Percentiles rank a stretch among this genome's conserved stretches.
phyloP scores from a whole-genome alignment of 2,113 vertebrate genomes.

The Anguilla rostrata region DNA sequence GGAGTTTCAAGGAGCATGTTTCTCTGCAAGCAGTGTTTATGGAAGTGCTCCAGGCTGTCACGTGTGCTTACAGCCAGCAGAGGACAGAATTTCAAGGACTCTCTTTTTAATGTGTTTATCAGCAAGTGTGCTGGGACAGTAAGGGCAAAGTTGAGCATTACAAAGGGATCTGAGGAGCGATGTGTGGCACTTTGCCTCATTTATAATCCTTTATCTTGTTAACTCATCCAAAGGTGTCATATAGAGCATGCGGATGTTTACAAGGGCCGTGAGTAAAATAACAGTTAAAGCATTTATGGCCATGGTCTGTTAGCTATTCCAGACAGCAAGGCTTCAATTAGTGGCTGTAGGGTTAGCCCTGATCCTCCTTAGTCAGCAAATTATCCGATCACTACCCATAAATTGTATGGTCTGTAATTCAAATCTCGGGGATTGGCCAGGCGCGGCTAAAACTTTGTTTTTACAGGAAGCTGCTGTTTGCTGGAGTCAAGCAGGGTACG shows the following conservation, averaged over 20 bases:
- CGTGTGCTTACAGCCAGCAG: neutral
- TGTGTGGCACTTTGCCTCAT: neutral
- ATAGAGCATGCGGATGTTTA: neutral
- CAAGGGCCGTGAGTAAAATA: constrained; percentile 24
- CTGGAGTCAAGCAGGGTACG: constrained; percentile 46
- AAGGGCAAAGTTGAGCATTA: neutral
- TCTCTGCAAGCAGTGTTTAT: neutral
- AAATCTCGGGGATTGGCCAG: constrained; percentile 44
- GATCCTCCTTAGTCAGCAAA: constrained; percentile 75
- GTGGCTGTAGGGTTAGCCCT: constrained; percentile 60
- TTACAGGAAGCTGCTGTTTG: constrained; percentile 58
- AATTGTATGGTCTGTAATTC: constrained; percentile 67
- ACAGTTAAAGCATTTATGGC: constrained; percentile 52
- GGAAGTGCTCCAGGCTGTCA: neutral
- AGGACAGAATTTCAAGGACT: neutral
- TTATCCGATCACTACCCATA: constrained; percentile 64
- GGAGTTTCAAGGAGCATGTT: neutral
- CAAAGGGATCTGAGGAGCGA: neutral
- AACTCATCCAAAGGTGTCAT: neutral
- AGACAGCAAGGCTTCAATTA: constrained; percentile 52
- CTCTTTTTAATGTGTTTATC: neutral
- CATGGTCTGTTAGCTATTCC: constrained; percentile 42
- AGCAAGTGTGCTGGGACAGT: neutral
- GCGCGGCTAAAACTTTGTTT: constrained; percentile 70
- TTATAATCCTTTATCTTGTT: neutral